Evolutionary conservation across 2,888 invertebrate genomes (phyloP), one percentile per base, ranked within the genome.

Genomic region (Drosophila kokeensis): DNA sequence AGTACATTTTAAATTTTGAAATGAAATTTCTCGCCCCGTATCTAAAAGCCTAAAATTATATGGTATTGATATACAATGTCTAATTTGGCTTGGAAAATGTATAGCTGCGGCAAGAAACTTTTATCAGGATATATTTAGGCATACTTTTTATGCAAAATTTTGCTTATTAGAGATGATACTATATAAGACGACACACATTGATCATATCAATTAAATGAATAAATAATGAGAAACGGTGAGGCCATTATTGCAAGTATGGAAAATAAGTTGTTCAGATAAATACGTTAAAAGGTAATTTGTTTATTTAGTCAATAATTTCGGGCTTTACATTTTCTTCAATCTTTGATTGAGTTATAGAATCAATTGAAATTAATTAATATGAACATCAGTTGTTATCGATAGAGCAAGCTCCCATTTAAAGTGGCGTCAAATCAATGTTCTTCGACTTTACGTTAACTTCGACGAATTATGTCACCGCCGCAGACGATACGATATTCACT

Each of bases 381-480:
- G 4, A 7, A 45, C 15, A 45, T 8, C 24, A 24, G 15, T 4
- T 24, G 6, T 4, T 65, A 52, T 45, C 40, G 40, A 53, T 45
- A 15, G 3, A 29, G 4, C 18, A 24, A 45, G 8, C 45, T 48
- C 0, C 1, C 3, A 29, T 6, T 67, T 67, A 18, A 38, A 27
- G 68, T 40, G 32, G 21, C 48, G 30, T 68, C 29, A 30, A n/a
- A 10, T 38, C 11, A 30, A 24, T 5, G 24, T 29, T 40, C 7
- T 18, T 34, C 34, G 13, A 42, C 29, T 32, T 32, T 36, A 68
- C 34, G 50, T 27, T n/a, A 68, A 24, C 13, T 42, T 40, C 10
- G 13, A 15, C 11, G 8, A 69, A 58, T 45, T 36, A 60, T 59
- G 27, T 50, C 53, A 72, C 4, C 18, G 21, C 13, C 8, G 40